Base-by-base conservation (phyloP, 1,140 invertebrate species). In the Cotesia typhae region DNA sequence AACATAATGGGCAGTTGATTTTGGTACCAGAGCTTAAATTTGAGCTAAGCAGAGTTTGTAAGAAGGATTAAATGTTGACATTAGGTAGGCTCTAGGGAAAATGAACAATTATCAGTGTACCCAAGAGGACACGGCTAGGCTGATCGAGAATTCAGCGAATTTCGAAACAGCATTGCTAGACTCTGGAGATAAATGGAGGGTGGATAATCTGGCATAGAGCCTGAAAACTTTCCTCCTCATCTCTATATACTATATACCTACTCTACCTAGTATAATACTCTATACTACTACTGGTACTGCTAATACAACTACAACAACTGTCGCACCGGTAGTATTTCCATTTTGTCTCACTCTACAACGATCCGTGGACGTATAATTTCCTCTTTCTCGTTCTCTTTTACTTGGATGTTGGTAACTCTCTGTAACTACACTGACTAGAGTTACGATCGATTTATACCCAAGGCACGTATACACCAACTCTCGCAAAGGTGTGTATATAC, bases 161-260 rank as follows among this genome's bases (percentile, higher is more conserved):
- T 71, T 71, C 61, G 61, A 51, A 63, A 63, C 10, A 71, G 51
- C 51, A 71, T 55, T 36, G 9, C 41, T n/a, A 70, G 47, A 64
- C 51, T 61, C 47, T 65, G 59, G 61, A 55, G 69, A 71, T 71
- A 71, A 71, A 71, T 51, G 60, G 69, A 41, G n/a, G 60, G 47
- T 20, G 28, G 12, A 53, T 53, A 17, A 51, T 36, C 61, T 71
- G 69, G 69, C 69, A 61, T 55, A 20, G n/a, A 53, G 69, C 69
- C 69, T 71, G 64, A 64, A 71, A 71, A 71, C 41, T 71, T 71
- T 71, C 20, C 51, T 17, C 41, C 55, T 47, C 68, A 59, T 41
- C 68, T 28, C 57, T 28, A 20, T 59, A 59, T 28, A 47, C 20
- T 28, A 20, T 59, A 59, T 28, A 47, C 41, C 41, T 47, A 47